A percentile compares a stretch with the other conserved stretches of the same genome.
Evolutionary conservation across 1,140 invertebrate species (phyloP).

Genomic region (Meteorus sp.): DNA sequence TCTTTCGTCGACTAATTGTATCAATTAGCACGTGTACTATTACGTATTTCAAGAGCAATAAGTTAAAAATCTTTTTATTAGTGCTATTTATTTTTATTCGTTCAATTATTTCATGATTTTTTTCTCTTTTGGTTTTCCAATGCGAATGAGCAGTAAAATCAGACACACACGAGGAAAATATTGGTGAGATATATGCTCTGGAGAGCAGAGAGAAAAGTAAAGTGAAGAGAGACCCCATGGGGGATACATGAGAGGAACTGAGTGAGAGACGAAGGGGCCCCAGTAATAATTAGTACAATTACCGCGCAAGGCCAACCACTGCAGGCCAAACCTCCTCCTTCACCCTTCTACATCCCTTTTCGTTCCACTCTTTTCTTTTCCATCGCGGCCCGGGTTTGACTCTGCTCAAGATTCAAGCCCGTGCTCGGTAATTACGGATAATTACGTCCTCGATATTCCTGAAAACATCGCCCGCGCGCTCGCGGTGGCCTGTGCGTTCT

Average conservation of each 20-base stretch:
- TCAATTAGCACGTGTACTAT: slow-evolving; percentile 23
- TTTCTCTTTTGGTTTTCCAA: slow-evolving; percentile 3
- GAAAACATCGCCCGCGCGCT: slow-evolving; percentile 48
- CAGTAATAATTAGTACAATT: slow-evolving; percentile 59
- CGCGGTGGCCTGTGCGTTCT: slow-evolving; percentile 32
- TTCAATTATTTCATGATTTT: not conserved
- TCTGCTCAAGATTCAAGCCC: slow-evolving; percentile 46
- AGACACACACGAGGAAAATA: slow-evolving; percentile 5
- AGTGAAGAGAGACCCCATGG: slow-evolving; percentile 17
- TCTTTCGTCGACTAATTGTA: slow-evolving; percentile 15
- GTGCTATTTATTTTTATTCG: not conserved
- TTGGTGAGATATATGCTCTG: slow-evolving; percentile 6
- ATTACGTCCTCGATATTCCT: slow-evolving; percentile 59
- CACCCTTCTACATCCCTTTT: too few relatives aligned
- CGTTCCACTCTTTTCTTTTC: too few relatives aligned
- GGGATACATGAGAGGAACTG: slow-evolving; percentile 30
- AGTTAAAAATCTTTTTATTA: slow-evolving; percentile 7
- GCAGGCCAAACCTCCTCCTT: slow-evolving; percentile 25
- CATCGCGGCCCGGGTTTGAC: slow-evolving; percentile 7
- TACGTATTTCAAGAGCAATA: slow-evolving; percentile 11
- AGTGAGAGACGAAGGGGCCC: slow-evolving; percentile 29
- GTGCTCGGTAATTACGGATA: slow-evolving; percentile 56
- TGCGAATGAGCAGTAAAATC: slow-evolving; percentile 21
- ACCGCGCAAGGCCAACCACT: slow-evolving; percentile 55
- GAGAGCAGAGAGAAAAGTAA: too few relatives aligned